Evolutionary conservation across 2,113 vertebrate genomes (phyloP).

Genomic region (Setophaga kirtlandii): DNA sequence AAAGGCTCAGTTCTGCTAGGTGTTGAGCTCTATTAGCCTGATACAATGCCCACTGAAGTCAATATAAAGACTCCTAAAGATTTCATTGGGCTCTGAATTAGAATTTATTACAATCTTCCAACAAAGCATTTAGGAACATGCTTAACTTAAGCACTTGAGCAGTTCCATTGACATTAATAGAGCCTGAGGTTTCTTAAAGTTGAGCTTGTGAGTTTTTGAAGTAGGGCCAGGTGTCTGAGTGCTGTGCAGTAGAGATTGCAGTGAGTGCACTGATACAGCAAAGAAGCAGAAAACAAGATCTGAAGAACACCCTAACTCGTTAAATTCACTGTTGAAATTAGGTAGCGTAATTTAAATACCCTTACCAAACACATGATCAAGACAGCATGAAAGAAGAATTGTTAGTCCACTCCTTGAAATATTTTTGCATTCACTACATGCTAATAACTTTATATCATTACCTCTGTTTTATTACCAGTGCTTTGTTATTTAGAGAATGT

Average conservation of each 20-base stretch:
- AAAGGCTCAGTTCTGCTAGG: constrained; percentile 29
- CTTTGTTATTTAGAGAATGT: neutral
- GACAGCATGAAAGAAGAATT: neutral
- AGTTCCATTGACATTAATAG: constrained; percentile 6
- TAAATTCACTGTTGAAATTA: neutral
- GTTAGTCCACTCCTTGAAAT: neutral
- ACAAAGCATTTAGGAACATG: constrained; percentile 27
- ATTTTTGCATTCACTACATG: neutral
- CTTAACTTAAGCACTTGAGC: constrained; percentile 51
- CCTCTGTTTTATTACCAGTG: neutral
- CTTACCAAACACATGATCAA: neutral
- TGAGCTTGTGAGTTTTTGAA: constrained; percentile 18
- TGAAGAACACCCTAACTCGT: neutral
- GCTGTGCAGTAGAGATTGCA: neutral
- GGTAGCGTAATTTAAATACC: neutral
- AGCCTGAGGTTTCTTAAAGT: constrained; percentile 35
- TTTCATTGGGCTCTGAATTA: constrained; percentile 42
- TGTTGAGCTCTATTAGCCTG: constrained; percentile 57
- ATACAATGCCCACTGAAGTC: constrained; percentile 48
- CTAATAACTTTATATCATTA: neutral
- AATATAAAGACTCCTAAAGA: constrained; percentile 18
- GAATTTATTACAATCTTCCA: constrained; percentile 44
- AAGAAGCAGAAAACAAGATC: neutral
- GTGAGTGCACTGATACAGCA: neutral
- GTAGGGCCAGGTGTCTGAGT: neutral